These are phyloP conservation scores for Myotis brandtii DNA, from an alignment of 2,113 vertebrate genomes.

Conservation along the genomic window DNA sequence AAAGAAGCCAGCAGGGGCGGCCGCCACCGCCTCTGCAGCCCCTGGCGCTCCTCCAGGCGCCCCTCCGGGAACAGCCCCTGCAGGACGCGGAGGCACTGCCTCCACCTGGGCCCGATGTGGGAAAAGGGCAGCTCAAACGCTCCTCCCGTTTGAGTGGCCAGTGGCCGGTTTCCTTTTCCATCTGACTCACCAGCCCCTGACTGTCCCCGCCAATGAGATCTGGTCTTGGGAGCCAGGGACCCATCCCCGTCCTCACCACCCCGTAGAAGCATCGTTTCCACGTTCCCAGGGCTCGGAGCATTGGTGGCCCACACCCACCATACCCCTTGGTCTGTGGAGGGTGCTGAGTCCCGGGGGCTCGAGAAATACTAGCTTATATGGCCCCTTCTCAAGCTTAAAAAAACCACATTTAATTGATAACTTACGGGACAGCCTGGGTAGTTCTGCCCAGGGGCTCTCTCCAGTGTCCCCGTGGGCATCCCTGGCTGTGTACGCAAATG, in stretches of 20 bases:
- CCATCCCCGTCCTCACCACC: background rate
- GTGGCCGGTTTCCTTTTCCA: background rate
- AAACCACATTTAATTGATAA: background rate
- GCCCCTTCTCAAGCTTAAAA: background rate
- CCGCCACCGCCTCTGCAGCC: no score
- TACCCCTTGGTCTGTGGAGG: background rate
- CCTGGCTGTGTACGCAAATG: background rate
- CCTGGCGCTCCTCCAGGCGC: background rate
- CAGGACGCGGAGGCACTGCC: background rate
- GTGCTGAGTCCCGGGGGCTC: background rate
- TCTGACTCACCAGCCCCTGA: background rate
- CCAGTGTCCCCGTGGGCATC: background rate
- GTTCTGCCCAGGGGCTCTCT: background rate
- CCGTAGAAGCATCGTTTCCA: background rate
- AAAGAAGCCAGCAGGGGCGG: background rate
- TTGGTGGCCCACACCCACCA: background rate
- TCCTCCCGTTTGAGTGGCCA: background rate
- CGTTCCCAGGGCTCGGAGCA: background rate
- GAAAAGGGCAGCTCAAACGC: background rate
- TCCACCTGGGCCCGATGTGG: background rate
- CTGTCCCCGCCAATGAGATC: background rate
- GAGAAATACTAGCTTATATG: background rate
- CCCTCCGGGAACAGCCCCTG: background rate
- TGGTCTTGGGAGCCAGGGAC: background rate
- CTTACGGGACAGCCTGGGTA: background rate